Percentiles rank a stretch among this genome's conserved stretches.
phyloP scores from a whole-genome alignment of 2,797 vertebrate genomes.

The Sebastes itinus region DNA sequence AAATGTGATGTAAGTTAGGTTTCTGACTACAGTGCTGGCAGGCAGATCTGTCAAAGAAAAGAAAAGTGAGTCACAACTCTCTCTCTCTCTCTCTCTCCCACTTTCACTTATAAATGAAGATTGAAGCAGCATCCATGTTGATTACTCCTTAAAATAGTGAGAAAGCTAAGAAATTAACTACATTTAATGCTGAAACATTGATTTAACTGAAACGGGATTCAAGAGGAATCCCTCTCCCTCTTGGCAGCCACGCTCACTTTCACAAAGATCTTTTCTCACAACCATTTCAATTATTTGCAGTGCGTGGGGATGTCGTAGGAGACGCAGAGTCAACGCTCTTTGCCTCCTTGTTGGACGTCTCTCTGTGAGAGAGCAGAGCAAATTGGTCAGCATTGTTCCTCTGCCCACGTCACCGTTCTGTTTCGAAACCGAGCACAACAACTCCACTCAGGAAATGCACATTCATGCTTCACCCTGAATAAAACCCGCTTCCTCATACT shows the following conservation, averaged over 20 bases:
- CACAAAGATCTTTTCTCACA: constrained; percentile 40
- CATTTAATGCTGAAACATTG: not conserved
- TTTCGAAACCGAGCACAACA: constrained; percentile 5
- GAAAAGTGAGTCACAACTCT: constrained; percentile 49
- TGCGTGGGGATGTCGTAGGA: constrained; percentile 38
- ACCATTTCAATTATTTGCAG: constrained; percentile 28
- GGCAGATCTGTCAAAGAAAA: constrained; percentile 30
- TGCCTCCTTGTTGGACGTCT: constrained; percentile 28
- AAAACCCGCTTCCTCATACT: constrained; percentile 32
- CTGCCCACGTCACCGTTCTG: constrained; percentile 45
- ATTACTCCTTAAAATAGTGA: not conserved
- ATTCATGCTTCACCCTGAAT: constrained; percentile 38
- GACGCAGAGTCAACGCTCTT: constrained; percentile 36
- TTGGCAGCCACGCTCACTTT: constrained; percentile 3
- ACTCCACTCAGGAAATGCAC: constrained; percentile 39
- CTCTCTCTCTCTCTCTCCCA: not conserved
- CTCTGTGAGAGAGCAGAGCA: not conserved
- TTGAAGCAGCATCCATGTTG: not conserved
- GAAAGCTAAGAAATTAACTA: not conserved
- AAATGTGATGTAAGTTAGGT: constrained; percentile 65
- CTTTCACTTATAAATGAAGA: not conserved
- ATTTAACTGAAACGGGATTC: not conserved
- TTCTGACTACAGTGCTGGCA: constrained; percentile 22
- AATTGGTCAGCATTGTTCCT: constrained; percentile 51
- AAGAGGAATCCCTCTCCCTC: not conserved